A percentile compares a stretch with the other conserved stretches of the same genome.
Evolutionary conservation across 2,113 vertebrate species (phyloP).

Genomic region (Todiramphus saurophagus): DNA sequence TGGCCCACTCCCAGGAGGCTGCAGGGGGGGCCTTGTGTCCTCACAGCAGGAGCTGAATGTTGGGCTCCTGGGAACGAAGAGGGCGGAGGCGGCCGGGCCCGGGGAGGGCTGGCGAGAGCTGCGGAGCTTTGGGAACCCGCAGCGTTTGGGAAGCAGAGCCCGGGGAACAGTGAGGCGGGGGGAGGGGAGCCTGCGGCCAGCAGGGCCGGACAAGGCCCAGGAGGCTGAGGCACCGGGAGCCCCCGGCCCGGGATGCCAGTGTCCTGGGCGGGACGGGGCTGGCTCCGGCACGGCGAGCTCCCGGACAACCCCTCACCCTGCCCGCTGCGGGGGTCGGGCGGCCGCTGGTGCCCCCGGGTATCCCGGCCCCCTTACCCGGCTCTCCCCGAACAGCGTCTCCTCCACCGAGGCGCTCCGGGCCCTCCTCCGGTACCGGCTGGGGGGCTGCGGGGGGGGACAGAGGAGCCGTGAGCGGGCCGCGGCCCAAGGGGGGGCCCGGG

Average conservation of each 20-base stretch:
- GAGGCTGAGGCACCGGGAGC: background rate
- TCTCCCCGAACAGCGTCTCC: conserved; percentile 76
- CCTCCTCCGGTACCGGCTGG: conserved; percentile 68
- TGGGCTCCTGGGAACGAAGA: background rate
- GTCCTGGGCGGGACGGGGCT: background rate
- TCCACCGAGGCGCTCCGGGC: conserved; percentile 74
- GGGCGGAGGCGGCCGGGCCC: accelerated
- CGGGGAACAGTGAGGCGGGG: accelerated
- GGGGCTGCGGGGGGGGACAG: background rate
- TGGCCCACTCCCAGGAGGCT: background rate
- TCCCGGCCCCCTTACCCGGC: conserved; percentile 57
- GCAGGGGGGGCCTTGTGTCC: accelerated
- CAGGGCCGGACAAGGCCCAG: accelerated
- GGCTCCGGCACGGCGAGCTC: background rate
- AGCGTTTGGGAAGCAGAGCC: background rate
- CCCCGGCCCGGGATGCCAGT: too few species aligned
- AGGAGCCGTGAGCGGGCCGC: background rate
- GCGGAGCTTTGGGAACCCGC: accelerated
- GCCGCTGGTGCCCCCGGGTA: too few species aligned
- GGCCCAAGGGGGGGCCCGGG: background rate
- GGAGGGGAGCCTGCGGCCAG: background rate
- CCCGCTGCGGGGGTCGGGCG: background rate
- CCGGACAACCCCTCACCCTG: too few species aligned
- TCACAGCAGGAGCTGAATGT: background rate
- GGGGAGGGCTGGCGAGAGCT: accelerated